These are phyloP conservation scores for Brevimyrus niger DNA, from an alignment of 2,113 vertebrate species.

Conservation along the genomic window DNA sequence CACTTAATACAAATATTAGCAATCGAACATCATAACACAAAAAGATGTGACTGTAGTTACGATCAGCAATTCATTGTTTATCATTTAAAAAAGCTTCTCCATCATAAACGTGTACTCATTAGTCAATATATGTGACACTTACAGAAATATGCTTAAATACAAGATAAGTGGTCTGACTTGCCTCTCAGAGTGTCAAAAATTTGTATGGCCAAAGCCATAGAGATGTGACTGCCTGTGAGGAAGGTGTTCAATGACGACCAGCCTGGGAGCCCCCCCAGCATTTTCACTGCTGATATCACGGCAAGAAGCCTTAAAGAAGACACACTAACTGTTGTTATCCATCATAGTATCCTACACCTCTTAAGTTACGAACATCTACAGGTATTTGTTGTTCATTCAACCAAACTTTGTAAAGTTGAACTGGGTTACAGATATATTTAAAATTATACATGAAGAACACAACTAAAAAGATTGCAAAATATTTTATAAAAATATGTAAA, in stretches of 20 bases:
- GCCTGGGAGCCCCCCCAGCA: conserved; percentile 41
- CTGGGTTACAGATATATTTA: not conserved
- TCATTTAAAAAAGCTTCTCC: not conserved
- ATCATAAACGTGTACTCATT: not conserved
- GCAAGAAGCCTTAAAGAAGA: conserved; percentile 45
- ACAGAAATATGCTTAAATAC: not conserved
- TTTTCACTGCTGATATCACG: conserved; percentile 38
- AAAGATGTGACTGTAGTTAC: not conserved
- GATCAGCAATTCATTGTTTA: not conserved
- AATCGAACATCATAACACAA: not conserved
- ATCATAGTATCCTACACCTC: not conserved
- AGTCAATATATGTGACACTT: not conserved
- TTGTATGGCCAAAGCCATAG: conserved; percentile 39
- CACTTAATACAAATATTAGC: not conserved
- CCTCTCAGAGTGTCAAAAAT: conserved; percentile 38
- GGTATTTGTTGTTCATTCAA: not conserved
- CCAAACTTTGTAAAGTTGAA: not conserved
- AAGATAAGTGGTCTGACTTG: conserved; percentile 27
- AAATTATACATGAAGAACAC: not conserved
- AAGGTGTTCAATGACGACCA: conserved; percentile 35
- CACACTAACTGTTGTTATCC: not conserved
- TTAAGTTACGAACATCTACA: not conserved
- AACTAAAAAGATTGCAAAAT: not conserved
- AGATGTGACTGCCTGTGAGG: conserved; percentile 39
- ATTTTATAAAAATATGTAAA: not conserved